phyloP scores from a whole-genome alignment of 2,888 invertebrate species.

The Colletes collaris region DNA sequence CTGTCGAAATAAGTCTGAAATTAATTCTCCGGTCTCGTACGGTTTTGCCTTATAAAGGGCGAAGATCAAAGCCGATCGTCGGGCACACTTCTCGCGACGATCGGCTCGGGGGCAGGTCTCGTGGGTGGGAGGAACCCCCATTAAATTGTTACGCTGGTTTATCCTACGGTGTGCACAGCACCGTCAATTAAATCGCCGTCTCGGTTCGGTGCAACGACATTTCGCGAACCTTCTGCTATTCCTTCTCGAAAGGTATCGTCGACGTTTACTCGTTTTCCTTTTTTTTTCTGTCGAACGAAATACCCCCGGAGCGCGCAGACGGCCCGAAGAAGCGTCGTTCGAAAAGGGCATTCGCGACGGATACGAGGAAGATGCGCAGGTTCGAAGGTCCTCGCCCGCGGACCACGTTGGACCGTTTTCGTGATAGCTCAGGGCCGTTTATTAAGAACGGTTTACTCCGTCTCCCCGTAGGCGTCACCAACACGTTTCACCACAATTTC shows the following conservation, averaged over 20 bases:
- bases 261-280: slow-evolving; percentile 18
- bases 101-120: slow-evolving; percentile 3
- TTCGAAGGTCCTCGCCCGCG: slow-evolving; percentile 53
- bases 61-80: slow-evolving; percentile 18
- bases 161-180: slow-evolving; percentile 24
- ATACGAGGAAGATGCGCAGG: slow-evolving; percentile 27
- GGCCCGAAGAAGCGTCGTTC: slow-evolving; percentile 46
- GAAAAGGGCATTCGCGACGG: slow-evolving; percentile 22
- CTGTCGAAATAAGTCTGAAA: background rate
- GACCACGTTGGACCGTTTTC: slow-evolving; percentile 55
- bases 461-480: slow-evolving; percentile 35
- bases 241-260: slow-evolving; percentile 1
- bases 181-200: slow-evolving; percentile 57
- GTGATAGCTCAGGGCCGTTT: slow-evolving; percentile 71
- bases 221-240: slow-evolving; percentile 14
- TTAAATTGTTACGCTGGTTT: slow-evolving; percentile 56
- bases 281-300: slow-evolving; percentile 27
- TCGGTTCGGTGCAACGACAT: slow-evolving; percentile 56
- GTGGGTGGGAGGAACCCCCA: slow-evolving; percentile 21
- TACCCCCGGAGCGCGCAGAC: slow-evolving; percentile 59
- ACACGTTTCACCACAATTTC: slow-evolving; percentile 35
- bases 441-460: slow-evolving; percentile 65
- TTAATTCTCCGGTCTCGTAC: slow-evolving; percentile 24
- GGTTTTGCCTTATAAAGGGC: slow-evolving; percentile 26
- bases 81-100: slow-evolving; percentile 20